A percentile compares a stretch with the other conserved stretches of the same genome.
Conservation (phyloP, 2,113 vertebrate genomes). For the Psittacara wagleri region DNA sequence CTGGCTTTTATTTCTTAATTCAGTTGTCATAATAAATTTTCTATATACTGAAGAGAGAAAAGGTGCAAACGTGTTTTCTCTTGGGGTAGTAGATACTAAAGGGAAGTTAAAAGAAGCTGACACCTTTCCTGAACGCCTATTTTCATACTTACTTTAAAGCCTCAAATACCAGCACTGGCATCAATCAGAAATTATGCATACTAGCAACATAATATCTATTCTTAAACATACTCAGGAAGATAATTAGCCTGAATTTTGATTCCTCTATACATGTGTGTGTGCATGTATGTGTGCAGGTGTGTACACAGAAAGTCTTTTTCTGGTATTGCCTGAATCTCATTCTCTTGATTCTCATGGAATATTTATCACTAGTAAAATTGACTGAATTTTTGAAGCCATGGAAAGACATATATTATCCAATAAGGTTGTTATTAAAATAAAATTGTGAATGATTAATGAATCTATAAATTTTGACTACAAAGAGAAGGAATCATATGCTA, state of each 20-base stretch:
- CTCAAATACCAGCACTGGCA: not conserved
- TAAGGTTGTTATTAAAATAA: not conserved
- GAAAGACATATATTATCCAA: not conserved
- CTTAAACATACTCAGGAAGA: not conserved
- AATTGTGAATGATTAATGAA: not conserved
- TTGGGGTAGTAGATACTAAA: not conserved
- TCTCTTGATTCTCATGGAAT: not conserved
- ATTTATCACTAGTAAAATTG: not conserved
- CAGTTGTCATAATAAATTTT: not conserved
- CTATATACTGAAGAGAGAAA: not conserved
- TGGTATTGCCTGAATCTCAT: not conserved
- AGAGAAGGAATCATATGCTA: not conserved
- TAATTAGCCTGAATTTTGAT: not conserved
- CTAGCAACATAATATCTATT: not conserved
- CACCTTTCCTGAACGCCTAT: not conserved
- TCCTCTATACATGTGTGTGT: fast-evolving
- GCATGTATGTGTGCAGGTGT: fast-evolving
- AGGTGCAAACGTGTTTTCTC: not conserved
- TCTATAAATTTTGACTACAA: not conserved
- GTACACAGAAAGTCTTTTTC: not conserved
- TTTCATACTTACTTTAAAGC: not conserved
- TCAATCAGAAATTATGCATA: not conserved
- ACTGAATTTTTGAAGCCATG: not conserved
- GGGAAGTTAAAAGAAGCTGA: not conserved
- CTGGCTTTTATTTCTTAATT: not conserved